phyloP scores from a whole-genome alignment of 2,797 vertebrate genomes.

The Sus cebifrons region DNA sequence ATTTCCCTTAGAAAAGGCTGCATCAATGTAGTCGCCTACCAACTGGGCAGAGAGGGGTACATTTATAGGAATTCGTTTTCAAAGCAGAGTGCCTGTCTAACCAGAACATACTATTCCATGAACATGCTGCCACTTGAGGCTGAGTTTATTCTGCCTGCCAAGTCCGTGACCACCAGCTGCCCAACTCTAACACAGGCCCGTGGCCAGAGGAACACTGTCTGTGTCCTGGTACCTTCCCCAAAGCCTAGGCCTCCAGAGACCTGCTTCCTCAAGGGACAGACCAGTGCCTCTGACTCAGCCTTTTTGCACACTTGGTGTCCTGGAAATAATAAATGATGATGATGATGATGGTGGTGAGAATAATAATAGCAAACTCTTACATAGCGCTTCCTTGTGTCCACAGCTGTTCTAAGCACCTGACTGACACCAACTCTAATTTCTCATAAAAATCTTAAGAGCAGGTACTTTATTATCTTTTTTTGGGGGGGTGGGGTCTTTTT shows the following conservation, averaged over 20 bases:
- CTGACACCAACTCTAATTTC: not conserved
- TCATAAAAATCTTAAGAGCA: not conserved
- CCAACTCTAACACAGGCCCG: not conserved
- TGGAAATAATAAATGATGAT: not conserved
- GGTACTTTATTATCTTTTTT: not conserved
- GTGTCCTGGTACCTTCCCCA: slow-evolving; percentile 12
- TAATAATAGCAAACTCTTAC: not conserved
- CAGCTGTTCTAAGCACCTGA: not conserved
- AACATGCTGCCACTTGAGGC: not conserved
- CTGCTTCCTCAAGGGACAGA: slow-evolving; percentile 63
- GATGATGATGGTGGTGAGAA: not conserved
- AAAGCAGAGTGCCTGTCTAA: not conserved
- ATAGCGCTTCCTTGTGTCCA: rapidly evolving
- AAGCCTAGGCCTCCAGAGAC: not conserved
- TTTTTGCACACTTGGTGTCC: not conserved
- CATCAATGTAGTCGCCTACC: not conserved
- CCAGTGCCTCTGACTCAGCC: slow-evolving; percentile 84
- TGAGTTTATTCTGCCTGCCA: slow-evolving; percentile 15
- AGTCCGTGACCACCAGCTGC: not conserved
- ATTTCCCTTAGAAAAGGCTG: not conserved
- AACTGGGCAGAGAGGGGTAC: not conserved
- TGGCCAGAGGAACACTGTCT: not conserved
- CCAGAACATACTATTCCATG: not conserved
- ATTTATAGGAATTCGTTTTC: not conserved
- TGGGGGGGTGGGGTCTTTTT: not conserved